phyloP scores from a whole-genome alignment of 2,113 vertebrate species.

The Meleagris gallopavo region DNA sequence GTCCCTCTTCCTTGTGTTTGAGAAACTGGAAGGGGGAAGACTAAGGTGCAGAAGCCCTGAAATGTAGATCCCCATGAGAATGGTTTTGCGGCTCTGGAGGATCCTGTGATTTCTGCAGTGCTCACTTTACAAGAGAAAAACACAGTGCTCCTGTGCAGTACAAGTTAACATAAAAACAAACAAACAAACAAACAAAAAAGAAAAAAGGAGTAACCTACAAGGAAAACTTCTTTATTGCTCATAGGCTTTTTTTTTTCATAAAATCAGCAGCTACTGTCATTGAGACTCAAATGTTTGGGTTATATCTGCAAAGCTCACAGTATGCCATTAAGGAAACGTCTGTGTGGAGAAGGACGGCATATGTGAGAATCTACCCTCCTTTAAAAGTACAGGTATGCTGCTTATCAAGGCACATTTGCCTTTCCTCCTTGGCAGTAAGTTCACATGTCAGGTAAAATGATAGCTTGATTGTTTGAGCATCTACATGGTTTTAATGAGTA shows the following conservation, averaged over 20 bases:
- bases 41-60: neutral
- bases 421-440: constrained; percentile 22
- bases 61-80: neutral
- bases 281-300: neutral
- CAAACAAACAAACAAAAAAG: neutral
- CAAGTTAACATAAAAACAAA: neutral
- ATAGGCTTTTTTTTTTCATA: neutral
- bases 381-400: neutral
- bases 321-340: neutral
- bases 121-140: neutral
- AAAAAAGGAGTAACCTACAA: neutral
- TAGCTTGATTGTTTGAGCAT: constrained; percentile 36
- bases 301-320: neutral
- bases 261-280: neutral
- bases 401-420: neutral
- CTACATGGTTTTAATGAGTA: constrained; percentile 68
- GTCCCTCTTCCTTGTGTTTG: neutral
- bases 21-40: neutral
- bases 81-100: neutral
- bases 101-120: neutral
- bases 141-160: neutral
- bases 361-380: neutral
- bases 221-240: neutral
- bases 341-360: neutral
- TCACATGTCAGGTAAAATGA: constrained; percentile 44